Base-by-base conservation (phyloP, 2,888 invertebrate species). In the Ctena decussata region DNA sequence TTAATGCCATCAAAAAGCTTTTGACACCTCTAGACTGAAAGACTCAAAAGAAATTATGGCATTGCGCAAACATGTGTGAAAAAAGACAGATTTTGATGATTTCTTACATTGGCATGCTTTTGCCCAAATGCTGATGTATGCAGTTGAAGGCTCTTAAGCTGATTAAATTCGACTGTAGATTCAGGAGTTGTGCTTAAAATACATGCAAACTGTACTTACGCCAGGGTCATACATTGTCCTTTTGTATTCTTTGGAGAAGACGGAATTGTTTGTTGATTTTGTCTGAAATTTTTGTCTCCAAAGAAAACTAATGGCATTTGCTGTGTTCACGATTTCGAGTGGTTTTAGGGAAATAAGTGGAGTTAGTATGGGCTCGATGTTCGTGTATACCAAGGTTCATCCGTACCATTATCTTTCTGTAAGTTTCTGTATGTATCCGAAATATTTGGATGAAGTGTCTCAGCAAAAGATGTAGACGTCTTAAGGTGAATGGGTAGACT, bases 361-460 rank as follows among this genome's bases (percentile, higher is more conserved):
- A 73, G 44, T 32, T 53, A 76, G 72, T 46, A 86, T 86, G 86
- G 86, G 86, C 57, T 81, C 84, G 11, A 71, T 82, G 73, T 84
- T 87, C 75, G 84, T 77, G n/a, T 82, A 84, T 46, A 87, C 82
- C 71, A 79, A 84, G 77, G 82, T 87, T 69, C 82, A 87, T 74
- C 87, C 87, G n/a, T 76, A 84, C 37, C n/a, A 46, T 6, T 76
- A 84, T 44, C n/a, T 60, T 6, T 35, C 60, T 77, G 82, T 82
- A 77, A 39, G 74, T 57, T 27, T 5, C 6, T 41, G n/a, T n/a
- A n/a, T n/a, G n/a, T n/a, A n/a, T n/a, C n/a, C n/a, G n/a, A n/a
- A n/a, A n/a, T n/a, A n/a, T n/a, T n/a, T n/a, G n/a, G n/a, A n/a
- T n/a, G n/a, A n/a, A n/a, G n/a, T n/a, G n/a, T n/a, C n/a, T n/a